Evolutionary conservation across 2,888 invertebrate species (phyloP), one percentile per base, ranked within the genome.

Genomic region (Acleris emargana): DNA sequence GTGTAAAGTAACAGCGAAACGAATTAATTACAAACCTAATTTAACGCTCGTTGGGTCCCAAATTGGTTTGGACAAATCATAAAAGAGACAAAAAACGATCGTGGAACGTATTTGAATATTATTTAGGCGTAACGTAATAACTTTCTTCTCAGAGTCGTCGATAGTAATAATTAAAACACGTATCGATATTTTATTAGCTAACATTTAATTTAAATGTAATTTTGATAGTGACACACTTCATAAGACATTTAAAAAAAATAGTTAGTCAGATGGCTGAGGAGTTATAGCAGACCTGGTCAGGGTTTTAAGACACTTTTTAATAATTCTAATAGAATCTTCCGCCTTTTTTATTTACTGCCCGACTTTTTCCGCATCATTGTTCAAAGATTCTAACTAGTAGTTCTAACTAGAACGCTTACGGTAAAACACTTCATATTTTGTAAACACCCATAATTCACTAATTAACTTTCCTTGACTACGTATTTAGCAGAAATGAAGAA

Each of bases 11-110:
- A 64, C 43, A 43, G 67, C 63, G 53, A 47, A 62, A 62, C 64
- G 49, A 64, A 69, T 64, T 64, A 61, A 68, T 66, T 69, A 60
- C 55, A 68, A 64, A 69, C 28, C 28, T 55, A 68, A 71, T 71
- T 71, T 71, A 59, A 67, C 68, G 67, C 58, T 49, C 16, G 60
- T 69, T 62, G 58, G 42, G 58, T 49, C 55, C 64, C 38, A 62
- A 63, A 71, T 69, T 59, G 68, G 64, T 64, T 55, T 43, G 17
- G 43, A 54, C 42, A 50, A 59, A 59, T 64, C 43, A 54, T 49
- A 64, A 60, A 59, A 58, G 47, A 60, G 17, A 43, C n/a, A 16
- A 49, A 54, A 55, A 32, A 32, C 58, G 49, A 49, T 50, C 32
- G 18, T 22, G 20, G 50, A 42, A 64, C 20, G 59, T 50, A 60